Percentiles rank a stretch among this genome's conserved stretches.
These are phyloP conservation scores for Silurus aristotelis DNA, from an alignment of 2,797 vertebrate genomes.

Conservation along the genomic window DNA sequence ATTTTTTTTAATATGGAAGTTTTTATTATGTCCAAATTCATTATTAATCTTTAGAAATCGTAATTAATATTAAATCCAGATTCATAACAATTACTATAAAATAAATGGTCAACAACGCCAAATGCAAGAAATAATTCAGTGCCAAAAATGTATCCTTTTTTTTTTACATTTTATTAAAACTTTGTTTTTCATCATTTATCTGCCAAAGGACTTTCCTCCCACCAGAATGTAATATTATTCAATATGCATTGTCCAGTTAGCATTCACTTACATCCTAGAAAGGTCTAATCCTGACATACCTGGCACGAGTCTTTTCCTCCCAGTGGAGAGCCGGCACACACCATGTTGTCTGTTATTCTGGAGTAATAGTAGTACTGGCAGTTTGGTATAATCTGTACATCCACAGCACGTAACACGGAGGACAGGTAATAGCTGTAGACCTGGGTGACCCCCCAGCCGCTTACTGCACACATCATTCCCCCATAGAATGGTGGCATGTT, in stretches of 20 bases:
- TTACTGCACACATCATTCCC: slow-evolving; percentile 67
- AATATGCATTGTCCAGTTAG: background rate
- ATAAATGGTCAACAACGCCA: background rate
- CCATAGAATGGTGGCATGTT: slow-evolving; percentile 24
- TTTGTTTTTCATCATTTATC: background rate
- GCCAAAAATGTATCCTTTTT: background rate
- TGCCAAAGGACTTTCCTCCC: no score
- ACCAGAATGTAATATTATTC: background rate
- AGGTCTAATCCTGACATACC: slow-evolving; percentile 59
- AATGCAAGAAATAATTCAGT: background rate
- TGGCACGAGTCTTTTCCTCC: slow-evolving; percentile 79
- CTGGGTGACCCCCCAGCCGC: slow-evolving; percentile 77
- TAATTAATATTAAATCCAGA: background rate
- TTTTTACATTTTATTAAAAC: background rate
- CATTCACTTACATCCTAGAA: background rate
- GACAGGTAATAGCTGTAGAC: slow-evolving; percentile 68
- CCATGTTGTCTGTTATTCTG: slow-evolving; percentile 75
- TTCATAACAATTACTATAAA: background rate
- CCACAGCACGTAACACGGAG: slow-evolving; percentile 68
- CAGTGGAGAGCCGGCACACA: slow-evolving; percentile 70
- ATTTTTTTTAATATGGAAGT: background rate
- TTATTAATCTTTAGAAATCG: no score
- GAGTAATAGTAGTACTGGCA: slow-evolving; percentile 76
- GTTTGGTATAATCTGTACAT: slow-evolving; percentile 67
- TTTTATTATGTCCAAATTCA: no score